Base-by-base conservation (phyloP, 1,140 invertebrate species). In the Anoplolepis gracilipes region DNA sequence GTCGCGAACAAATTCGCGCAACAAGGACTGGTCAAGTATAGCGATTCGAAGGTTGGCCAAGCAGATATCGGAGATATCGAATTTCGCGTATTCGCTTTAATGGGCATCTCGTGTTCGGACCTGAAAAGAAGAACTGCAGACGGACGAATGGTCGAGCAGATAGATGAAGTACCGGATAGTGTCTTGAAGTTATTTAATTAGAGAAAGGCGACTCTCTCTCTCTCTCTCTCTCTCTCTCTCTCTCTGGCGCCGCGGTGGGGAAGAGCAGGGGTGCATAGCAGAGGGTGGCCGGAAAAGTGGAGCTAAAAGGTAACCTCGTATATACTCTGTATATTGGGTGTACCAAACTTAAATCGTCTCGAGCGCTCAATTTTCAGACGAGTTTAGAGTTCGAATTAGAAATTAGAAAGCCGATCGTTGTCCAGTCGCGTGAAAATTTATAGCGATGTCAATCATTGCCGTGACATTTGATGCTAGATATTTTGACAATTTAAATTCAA, bases 151-250 rank as follows among this genome's bases (percentile, higher is more conserved):
- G 84, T 85, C 88, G 84, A 88, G 88, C 88, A 88, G 87, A 30
- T 90, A 89, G 92, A 93, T 93, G 90, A 92, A 93, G 92, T 92
- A 93, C 89, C 89, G 88, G 90, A 92, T 91, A 90, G 89, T 91
- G 91, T 92, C 88, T 92, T 85, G 85, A 90, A 94, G 93, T 94
- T 94, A 93, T 93, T 94, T 93, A 92, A 94, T 94, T 92, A 94
- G 89, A 91, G 91, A 90, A 90, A 91, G 85, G 88, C 87, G 73
- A 84, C 64, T 73, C n/a, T n/a, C n/a, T n/a, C n/a, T n/a, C n/a
- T n/a, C n/a, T n/a, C n/a, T n/a, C n/a, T n/a, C n/a, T n/a, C n/a
- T n/a, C n/a, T n/a, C n/a, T n/a, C n/a, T n/a, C n/a, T n/a, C n/a
- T n/a, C n/a, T n/a, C 69, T 6, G 46, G 76, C 49, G 57, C 42